Conservation (phyloP, 2,797 vertebrate species). For the Taeniopygia guttata region DNA sequence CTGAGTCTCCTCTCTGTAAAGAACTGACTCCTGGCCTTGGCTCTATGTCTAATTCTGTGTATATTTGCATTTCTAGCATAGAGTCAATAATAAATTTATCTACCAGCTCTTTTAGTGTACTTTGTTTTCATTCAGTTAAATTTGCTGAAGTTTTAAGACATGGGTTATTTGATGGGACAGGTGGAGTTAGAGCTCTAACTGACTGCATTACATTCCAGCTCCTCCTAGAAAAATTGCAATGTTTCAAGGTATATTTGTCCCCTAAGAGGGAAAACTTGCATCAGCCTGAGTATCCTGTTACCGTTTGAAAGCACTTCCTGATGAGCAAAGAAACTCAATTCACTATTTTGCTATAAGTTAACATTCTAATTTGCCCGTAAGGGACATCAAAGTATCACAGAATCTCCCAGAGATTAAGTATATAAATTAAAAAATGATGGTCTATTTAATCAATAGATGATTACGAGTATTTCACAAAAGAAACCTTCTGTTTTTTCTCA, state of each 20-base stretch:
- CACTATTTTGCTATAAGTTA: not conserved
- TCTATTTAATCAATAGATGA: not conserved
- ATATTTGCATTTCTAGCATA: not conserved
- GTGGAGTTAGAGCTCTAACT: not conserved
- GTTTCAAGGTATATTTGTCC: not conserved
- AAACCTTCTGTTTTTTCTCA: not conserved
- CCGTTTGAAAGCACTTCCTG: not conserved
- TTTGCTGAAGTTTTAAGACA: not conserved
- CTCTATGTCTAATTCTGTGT: not conserved
- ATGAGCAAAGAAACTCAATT: not conserved
- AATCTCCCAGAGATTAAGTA: not conserved
- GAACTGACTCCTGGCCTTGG: not conserved
- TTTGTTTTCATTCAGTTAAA: not conserved
- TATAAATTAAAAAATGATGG: not conserved
- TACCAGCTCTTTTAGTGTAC: not conserved
- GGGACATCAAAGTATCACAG: not conserved
- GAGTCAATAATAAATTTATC: not conserved
- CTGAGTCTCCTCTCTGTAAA: not conserved
- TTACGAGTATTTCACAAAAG: not conserved
- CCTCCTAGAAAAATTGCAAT: not conserved
- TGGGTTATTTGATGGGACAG: not conserved
- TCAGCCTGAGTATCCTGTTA: not conserved
- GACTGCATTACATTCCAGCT: not conserved
- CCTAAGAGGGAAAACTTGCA: not conserved
- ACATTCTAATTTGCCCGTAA: not conserved